These are phyloP conservation scores for Cyclophora albipunctata DNA, from an alignment of 2,888 invertebrate species.

Conservation along the genomic window DNA sequence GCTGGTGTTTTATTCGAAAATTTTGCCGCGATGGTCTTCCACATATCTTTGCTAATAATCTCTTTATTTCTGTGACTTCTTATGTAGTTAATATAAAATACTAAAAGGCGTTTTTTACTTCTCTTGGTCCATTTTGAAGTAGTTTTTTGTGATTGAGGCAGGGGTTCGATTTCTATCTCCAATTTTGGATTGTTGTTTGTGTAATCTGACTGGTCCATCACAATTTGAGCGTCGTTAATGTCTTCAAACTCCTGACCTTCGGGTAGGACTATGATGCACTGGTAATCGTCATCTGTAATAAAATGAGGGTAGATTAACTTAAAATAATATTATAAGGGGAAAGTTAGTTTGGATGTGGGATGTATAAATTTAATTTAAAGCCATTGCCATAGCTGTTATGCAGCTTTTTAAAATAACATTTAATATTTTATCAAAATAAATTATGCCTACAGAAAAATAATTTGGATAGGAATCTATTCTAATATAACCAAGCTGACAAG, in stretches of 20 bases:
- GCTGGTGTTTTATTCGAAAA: slow-evolving; percentile 37
- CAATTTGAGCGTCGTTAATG: slow-evolving; percentile 36
- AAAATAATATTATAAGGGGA: slow-evolving; percentile 2
- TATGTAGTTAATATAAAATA: slow-evolving; percentile 49
- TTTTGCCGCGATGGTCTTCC: slow-evolving; percentile 47
- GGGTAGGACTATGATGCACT: slow-evolving; percentile 64
- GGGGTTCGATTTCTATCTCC: slow-evolving; percentile 6
- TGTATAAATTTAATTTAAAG: no score
- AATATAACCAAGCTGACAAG: no score
- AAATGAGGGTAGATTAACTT: not conserved
- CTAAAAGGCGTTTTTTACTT: slow-evolving; percentile 44
- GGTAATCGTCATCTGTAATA: slow-evolving; percentile 59
- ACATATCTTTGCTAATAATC: slow-evolving; percentile 47
- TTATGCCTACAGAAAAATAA: no score
- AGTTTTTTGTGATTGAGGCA: slow-evolving; percentile 8
- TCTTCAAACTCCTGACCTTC: slow-evolving; percentile 47
- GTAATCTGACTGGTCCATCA: slow-evolving; percentile 11
- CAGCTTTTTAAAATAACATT: no score
- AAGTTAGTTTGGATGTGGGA: no score
- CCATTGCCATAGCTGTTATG: no score
- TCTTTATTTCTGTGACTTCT: slow-evolving; percentile 38
- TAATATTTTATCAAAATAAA: no score
- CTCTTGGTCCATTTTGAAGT: slow-evolving; percentile 46
- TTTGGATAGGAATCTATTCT: no score
- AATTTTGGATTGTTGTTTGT: slow-evolving; percentile 1